Conservation (phyloP, 2,888 invertebrate genomes). For the Chloroclysta siterata region DNA sequence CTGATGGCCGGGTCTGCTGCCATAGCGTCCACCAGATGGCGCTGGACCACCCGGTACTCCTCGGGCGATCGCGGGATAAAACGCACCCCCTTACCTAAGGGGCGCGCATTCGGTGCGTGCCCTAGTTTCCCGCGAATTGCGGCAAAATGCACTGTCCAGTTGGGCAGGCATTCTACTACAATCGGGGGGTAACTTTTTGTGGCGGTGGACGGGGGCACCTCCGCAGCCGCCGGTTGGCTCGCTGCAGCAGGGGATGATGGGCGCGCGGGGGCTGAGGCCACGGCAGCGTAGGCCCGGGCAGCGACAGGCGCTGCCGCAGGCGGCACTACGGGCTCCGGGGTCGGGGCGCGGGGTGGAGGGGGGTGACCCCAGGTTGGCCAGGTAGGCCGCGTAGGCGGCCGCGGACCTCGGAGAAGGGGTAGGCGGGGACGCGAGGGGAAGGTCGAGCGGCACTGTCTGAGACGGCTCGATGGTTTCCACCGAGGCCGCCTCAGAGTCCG, state of each 20-base stretch:
- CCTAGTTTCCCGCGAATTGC: no score
- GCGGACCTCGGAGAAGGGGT: background rate
- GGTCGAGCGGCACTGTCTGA: background rate
- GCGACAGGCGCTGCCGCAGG: background rate
- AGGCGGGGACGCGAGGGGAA: background rate
- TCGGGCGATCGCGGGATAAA: constrained; percentile 16
- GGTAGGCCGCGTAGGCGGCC: background rate
- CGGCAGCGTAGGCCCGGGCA: background rate
- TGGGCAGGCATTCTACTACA: no score
- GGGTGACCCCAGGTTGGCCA: background rate
- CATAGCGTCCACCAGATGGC: constrained; percentile 28
- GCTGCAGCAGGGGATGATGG: background rate
- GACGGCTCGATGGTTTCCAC: background rate
- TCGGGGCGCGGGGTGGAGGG: background rate
- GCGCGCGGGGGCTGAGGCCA: background rate
- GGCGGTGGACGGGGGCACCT: no score
- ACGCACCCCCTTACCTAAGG: background rate
- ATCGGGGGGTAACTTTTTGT: no score
- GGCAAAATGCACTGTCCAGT: no score
- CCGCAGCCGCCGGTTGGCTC: no score
- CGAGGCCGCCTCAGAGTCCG: background rate
- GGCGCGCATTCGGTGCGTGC: no score
- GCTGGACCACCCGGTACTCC: constrained; percentile 37
- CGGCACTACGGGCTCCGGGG: background rate
- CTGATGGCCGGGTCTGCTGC: constrained; percentile 16